A percentile compares a stretch with the other conserved stretches of the same genome.
Evolutionary conservation across 2,797 vertebrate genomes (phyloP).

Genomic region (Salarias fasciatus): DNA sequence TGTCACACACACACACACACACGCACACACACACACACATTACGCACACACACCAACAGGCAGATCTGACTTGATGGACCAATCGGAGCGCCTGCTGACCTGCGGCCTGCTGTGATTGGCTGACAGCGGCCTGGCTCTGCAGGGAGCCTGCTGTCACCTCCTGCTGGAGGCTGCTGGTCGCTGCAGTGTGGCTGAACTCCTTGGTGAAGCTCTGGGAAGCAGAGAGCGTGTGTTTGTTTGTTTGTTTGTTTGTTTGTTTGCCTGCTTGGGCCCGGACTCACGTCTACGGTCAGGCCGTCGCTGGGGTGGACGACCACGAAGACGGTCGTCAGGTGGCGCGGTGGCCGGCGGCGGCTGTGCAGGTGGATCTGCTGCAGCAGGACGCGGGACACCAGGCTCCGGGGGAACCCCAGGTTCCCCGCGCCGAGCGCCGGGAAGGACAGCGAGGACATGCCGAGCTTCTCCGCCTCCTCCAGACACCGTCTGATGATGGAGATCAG

Average conservation of each 20-base stretch:
- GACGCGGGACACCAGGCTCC: conserved; percentile 73
- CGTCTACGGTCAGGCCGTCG: conserved; percentile 80
- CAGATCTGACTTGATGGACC: too few species aligned
- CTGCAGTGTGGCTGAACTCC: conserved; percentile 51
- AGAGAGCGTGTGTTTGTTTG: background rate
- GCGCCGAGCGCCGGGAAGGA: conserved; percentile 90
- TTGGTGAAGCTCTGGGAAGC: conserved; percentile 68
- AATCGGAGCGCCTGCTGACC: conserved; percentile 37
- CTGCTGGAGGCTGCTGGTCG: background rate
- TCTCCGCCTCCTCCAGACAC: conserved; percentile 83
- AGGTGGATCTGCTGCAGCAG: conserved; percentile 80
- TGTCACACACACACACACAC: conserved; percentile 21
- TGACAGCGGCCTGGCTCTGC: rapidly evolving
- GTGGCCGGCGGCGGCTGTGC: conserved; percentile 68
- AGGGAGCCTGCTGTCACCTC: background rate
- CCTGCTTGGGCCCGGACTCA: too few species aligned
- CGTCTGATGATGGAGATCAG: conserved; percentile 72
- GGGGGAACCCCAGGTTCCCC: conserved; percentile 88
- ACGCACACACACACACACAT: conserved; percentile 6
- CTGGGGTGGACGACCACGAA: conserved; percentile 81
- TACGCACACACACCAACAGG: background rate
- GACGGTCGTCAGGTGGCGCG: conserved; percentile 79
- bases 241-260: too few species aligned
- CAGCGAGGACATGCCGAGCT: conserved; percentile 73
- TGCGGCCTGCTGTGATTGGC: conserved; percentile 37